Evolutionary conservation across 2,113 vertebrate species (phyloP).

Genomic region (Leptodactylus fuscus): DNA sequence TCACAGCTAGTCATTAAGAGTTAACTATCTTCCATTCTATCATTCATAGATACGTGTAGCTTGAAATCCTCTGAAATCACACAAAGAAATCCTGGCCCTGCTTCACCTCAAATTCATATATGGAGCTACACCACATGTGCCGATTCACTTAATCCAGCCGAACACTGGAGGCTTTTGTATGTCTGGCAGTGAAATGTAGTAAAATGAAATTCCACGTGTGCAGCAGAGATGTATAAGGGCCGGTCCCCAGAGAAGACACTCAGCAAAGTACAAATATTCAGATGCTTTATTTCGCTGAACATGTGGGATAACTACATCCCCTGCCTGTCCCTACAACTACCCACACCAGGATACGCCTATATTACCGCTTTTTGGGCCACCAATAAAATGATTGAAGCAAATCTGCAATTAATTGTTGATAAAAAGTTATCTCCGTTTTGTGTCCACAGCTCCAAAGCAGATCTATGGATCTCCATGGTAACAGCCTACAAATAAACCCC

Average conservation of each 20-base stretch:
- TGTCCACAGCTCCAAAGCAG: too few relatives aligned
- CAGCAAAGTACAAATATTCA: background rate
- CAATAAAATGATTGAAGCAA: too few relatives aligned
- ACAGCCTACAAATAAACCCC: too few relatives aligned
- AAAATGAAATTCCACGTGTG: conserved; percentile 5
- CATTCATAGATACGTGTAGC: too few relatives aligned
- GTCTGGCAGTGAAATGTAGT: conserved; percentile 5
- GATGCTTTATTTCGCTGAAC: background rate
- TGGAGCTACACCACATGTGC: background rate
- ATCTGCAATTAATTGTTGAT: too few relatives aligned
- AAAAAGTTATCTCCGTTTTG: too few relatives aligned
- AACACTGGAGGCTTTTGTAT: conserved; percentile 6
- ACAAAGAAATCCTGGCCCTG: background rate
- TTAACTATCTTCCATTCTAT: background rate
- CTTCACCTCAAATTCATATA: background rate
- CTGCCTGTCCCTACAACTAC: background rate
- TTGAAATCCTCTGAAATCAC: too few relatives aligned
- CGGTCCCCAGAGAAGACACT: background rate
- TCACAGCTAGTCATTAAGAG: background rate
- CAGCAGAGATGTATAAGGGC: background rate
- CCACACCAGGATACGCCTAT: too few relatives aligned
- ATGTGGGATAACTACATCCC: background rate
- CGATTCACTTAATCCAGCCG: background rate
- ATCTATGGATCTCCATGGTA: too few relatives aligned
- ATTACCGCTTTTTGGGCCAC: too few relatives aligned